These are phyloP conservation scores for Clanis bilineata DNA, from an alignment of 2,888 invertebrate genomes.

Conservation along the genomic window DNA sequence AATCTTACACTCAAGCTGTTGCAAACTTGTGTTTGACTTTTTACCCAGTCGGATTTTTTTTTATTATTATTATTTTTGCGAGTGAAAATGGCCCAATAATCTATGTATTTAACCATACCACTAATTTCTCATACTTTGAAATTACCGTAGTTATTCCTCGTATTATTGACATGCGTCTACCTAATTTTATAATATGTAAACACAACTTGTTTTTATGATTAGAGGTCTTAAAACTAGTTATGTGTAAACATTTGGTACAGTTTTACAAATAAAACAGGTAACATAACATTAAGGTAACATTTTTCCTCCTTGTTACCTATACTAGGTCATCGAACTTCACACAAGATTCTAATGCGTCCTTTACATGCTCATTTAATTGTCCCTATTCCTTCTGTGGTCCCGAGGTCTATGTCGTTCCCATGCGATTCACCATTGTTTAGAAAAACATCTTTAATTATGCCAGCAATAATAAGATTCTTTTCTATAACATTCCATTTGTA, in stretches of 20 bases:
- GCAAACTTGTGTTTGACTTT: too few species aligned
- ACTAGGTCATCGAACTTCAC: neutral
- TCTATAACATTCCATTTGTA: constrained; percentile 33
- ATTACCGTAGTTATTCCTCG: too few species aligned
- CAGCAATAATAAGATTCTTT: neutral
- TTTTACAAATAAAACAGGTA: neutral
- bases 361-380: neutral
- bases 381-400: neutral
- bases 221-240: neutral
- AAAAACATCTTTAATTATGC: neutral
- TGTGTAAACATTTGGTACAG: neutral
- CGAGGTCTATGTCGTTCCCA: neutral
- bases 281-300: neutral
- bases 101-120: too few species aligned
- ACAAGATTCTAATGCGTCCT: neutral
- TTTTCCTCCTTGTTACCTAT: neutral
- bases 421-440: neutral
- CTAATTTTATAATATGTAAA: too few species aligned
- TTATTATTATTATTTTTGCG: too few species aligned
- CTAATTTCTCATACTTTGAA: too few species aligned
- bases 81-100: too few species aligned
- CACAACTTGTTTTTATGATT: too few species aligned
- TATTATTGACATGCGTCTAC: too few species aligned
- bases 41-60: too few species aligned
- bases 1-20: too few species aligned